Evolutionary conservation across 1,140 invertebrate genomes (phyloP).

Genomic region (Chironomus tepperi): DNA sequence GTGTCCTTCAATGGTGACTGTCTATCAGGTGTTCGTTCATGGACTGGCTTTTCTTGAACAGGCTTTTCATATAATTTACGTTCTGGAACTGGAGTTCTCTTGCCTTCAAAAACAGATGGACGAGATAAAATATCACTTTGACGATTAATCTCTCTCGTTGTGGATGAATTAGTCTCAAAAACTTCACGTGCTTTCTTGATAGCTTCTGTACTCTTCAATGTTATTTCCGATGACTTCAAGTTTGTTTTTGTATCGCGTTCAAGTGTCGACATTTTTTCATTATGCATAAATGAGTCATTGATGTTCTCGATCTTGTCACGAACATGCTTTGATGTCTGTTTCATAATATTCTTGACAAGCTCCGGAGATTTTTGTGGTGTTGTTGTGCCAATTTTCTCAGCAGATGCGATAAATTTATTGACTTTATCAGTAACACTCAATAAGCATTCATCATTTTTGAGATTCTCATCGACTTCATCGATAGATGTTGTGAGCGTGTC

Average conservation of each 20-base stretch:
- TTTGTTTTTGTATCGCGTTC: not conserved
- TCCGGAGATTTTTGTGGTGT: constrained; percentile 37
- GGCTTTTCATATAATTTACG: not conserved
- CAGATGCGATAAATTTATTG: constrained; percentile 49
- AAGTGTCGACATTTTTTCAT: constrained; percentile 16
- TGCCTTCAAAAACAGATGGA: constrained; percentile 40
- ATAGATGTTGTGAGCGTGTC: constrained; percentile 44
- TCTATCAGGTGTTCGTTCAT: not conserved
- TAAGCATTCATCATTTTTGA: constrained; percentile 46
- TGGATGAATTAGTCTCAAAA: constrained; percentile 52
- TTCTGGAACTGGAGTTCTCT: constrained; percentile 23
- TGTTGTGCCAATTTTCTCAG: constrained; percentile 42
- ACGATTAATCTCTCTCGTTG: constrained; percentile 27
- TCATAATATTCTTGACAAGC: constrained; percentile 40
- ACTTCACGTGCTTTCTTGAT: constrained; percentile 55
- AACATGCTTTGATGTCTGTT: constrained; percentile 41
- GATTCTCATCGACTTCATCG: constrained; percentile 45
- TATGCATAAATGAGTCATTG: constrained; percentile 24
- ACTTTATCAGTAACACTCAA: constrained; percentile 52
- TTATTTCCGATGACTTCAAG: constrained; percentile 33
- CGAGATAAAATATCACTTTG: constrained; percentile 43
- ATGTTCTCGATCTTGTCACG: constrained; percentile 33
- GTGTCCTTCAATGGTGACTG: constrained; percentile 1
- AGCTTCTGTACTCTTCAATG: constrained; percentile 47
- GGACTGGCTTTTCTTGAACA: not conserved